Base-by-base conservation (phyloP, 2,797 vertebrate species). In the Hypotaenidia okinawae region DNA sequence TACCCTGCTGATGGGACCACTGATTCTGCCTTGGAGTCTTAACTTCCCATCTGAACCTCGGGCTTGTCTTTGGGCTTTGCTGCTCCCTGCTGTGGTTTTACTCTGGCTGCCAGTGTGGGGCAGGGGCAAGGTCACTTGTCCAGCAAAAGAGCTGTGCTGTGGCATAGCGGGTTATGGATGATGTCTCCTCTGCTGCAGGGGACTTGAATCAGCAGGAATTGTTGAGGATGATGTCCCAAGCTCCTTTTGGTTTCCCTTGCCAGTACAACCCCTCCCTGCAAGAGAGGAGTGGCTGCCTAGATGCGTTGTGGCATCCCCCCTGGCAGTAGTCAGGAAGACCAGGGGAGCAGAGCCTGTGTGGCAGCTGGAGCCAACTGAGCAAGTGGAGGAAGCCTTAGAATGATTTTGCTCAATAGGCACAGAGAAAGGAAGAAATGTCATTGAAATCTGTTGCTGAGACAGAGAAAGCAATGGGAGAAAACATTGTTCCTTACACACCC, bases 31-130 rank as follows among this genome's bases (percentile, higher is more conserved):
- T 79, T 0, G 0, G 7, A 41, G 7, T 73, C 72, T 82, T 6
- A 0, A 11, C 63, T 73, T 43, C 23, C 35, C 1, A 0, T 16
- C 37, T 57, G 67, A 83, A 27, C n/a, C 59, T 73, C 6, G 1
- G 32, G n/a, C 41, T 68, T 73, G 13, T 51, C 68, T 76, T 37
- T 28, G 55, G 70, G 30, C 1, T 0, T 30, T 87, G n/a, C 85
- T 73, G 35, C 52, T 83, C 27, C 30, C 43, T 83, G 59, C 61
- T 16, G 4, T 22, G 61, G 30, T 52, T 84, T 78, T 23, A 27
- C 6, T 67, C 43, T 3, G 6, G 35, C 83, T 88, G 61, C 68
- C 69, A 59, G n/a, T 27, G 69, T 59, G 57, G 37, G 61, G 8
- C 35, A 30, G 49, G 22, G 57, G 25, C 33, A 49, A 49, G 22